A percentile compares a stretch with the other conserved stretches of the same genome.
Evolutionary conservation across 2,113 vertebrate genomes (phyloP).

Genomic region (Rissa tridactyla): DNA sequence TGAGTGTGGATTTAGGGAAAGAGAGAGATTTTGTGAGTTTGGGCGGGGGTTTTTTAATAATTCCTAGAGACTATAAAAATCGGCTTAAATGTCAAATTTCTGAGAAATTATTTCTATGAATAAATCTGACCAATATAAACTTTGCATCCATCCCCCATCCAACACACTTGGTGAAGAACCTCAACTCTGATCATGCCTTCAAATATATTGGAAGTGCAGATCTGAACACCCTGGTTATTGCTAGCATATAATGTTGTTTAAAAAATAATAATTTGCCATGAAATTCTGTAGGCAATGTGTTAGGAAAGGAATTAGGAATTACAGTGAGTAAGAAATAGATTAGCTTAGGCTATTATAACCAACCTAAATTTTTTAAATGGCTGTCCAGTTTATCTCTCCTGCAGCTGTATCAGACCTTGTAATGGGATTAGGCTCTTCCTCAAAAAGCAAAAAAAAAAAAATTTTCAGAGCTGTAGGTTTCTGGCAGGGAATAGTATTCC

Average conservation of each 20-base stretch:
- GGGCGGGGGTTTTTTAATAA: not conserved
- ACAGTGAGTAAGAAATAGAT: constrained; percentile 61
- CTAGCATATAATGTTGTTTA: not conserved
- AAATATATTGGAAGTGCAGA: constrained; percentile 8
- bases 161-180: not conserved
- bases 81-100: not conserved
- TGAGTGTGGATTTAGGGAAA: not conserved
- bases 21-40: not conserved
- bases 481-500: not conserved
- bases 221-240: not conserved
- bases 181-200: not conserved
- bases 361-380: constrained; percentile 58
- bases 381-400: constrained; percentile 59
- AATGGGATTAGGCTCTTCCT: constrained; percentile 58
- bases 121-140: not conserved
- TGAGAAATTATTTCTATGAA: not conserved
- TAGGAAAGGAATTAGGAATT: constrained; percentile 56
- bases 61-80: not conserved
- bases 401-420: constrained; percentile 64
- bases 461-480: not conserved
- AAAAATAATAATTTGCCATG: constrained; percentile 50
- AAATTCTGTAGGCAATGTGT: constrained; percentile 43
- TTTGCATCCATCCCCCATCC: not conserved
- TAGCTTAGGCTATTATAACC: constrained; percentile 57
- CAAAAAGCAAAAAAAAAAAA: not conserved